Conservation (phyloP, 2,113 vertebrate species). For the Oryzias curvinotus region DNA sequence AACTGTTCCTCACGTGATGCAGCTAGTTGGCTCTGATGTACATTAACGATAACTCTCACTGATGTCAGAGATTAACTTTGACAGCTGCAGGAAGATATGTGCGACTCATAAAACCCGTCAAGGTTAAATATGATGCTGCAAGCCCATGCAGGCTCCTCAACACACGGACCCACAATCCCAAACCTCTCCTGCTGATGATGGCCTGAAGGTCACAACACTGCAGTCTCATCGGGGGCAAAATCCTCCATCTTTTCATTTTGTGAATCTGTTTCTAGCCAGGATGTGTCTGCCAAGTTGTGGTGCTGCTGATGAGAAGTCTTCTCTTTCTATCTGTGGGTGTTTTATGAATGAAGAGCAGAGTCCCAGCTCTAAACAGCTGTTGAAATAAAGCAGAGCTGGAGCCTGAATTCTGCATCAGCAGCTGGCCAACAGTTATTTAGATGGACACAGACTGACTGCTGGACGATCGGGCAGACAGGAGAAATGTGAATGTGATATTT, state of each 20-base stretch:
- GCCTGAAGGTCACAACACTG: no score
- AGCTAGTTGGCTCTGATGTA: conserved; percentile 1
- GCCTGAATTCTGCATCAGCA: conserved; percentile 26
- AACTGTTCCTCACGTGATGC: not conserved
- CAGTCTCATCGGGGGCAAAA: no score
- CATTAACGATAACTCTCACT: conserved; percentile 4
- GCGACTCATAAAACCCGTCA: not conserved
- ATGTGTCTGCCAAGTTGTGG: conserved; percentile 49
- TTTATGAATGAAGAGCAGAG: conserved; percentile 40
- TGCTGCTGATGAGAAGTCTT: conserved; percentile 51
- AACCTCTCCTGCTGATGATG: not conserved
- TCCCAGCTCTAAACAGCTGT: conserved; percentile 62
- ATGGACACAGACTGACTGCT: conserved; percentile 25
- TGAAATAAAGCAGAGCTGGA: conserved; percentile 36
- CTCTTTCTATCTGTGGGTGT: conserved; percentile 49
- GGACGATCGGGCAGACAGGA: conserved; percentile 19
- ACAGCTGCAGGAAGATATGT: conserved; percentile 1
- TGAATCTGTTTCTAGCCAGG: no score
- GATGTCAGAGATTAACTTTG: conserved; percentile 14
- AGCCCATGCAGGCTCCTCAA: conserved; percentile 44
- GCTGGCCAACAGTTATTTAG: conserved; percentile 37
- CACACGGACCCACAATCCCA: not conserved
- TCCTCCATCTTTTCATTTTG: no score
- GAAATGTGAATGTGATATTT: conserved; percentile 63
- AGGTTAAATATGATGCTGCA: conserved; percentile 27